Evolutionary conservation across 1,140 invertebrate species (phyloP).

Genomic region (Portunus trituberculatus): DNA sequence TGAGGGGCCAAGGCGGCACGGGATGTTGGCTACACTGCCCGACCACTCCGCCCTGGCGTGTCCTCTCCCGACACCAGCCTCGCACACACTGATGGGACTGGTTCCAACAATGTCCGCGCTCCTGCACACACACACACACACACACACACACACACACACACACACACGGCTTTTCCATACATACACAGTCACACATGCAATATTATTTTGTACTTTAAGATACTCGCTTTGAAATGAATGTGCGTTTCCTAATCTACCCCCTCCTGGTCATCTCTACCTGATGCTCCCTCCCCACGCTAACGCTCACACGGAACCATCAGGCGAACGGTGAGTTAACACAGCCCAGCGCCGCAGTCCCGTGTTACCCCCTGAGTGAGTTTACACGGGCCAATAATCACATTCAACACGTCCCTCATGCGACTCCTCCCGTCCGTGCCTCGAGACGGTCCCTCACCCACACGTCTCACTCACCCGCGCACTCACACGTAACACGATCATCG

Average conservation of each 20-base stretch:
- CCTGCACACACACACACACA: not conserved
- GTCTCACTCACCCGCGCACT: not conserved
- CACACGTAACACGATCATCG: not conserved
- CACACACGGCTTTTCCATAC: too few species aligned
- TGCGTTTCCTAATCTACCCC: not conserved
- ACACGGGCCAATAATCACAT: conserved; percentile 21
- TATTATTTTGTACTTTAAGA: not conserved
- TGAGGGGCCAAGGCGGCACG: not conserved
- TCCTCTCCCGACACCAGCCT: not conserved
- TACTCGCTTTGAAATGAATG: not conserved
- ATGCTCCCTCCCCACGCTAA: not conserved
- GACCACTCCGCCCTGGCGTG: not conserved
- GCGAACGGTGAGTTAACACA: not conserved
- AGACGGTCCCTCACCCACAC: conserved; percentile 16
- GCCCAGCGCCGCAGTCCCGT: not conserved
- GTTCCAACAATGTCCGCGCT: conserved; percentile 9
- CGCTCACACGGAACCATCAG: not conserved
- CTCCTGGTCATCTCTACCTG: not conserved
- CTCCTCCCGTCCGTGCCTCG: not conserved
- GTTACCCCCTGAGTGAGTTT: conserved; percentile 9
- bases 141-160: not conserved
- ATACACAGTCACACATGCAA: not conserved
- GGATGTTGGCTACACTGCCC: conserved; percentile 4
- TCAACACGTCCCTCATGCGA: not conserved
- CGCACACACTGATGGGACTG: not conserved